A percentile compares a stretch with the other conserved stretches of the same genome.
phyloP scores from a whole-genome alignment of 2,888 invertebrate species.

The Heliconius charithonia region DNA sequence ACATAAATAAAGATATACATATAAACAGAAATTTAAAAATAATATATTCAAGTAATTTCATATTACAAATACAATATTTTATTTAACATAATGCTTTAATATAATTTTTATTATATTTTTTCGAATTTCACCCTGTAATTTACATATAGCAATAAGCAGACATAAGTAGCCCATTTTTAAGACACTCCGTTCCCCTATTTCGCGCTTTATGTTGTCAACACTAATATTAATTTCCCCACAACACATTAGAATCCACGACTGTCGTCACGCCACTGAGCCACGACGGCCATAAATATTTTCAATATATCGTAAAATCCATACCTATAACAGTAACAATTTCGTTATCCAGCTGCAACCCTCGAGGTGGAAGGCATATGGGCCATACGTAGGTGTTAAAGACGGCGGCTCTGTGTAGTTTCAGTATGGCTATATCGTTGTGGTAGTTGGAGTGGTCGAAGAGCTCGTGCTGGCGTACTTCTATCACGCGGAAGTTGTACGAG shows the following conservation, averaged over 20 bases:
- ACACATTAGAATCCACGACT: background rate
- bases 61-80: background rate
- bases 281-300: background rate
- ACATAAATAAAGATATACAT: background rate
- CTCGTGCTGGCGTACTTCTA: slow-evolving; percentile 86
- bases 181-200: too few relatives aligned
- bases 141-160: too few relatives aligned
- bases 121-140: background rate
- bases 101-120: background rate
- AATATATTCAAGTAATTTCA: background rate
- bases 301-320: slow-evolving; percentile 49
- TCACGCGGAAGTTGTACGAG: slow-evolving; percentile 87
- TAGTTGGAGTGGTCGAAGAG: slow-evolving; percentile 87
- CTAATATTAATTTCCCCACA: background rate
- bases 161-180: too few relatives aligned
- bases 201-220: background rate
- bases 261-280: background rate
- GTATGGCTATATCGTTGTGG: slow-evolving; percentile 90
- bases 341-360: slow-evolving; percentile 84
- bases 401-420: slow-evolving; percentile 86
- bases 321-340: slow-evolving; percentile 87
- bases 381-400: slow-evolving; percentile 91
- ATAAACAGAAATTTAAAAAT: too few relatives aligned
- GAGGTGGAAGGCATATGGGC: slow-evolving; percentile 92
- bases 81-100: background rate